Evolutionary conservation across 2,797 vertebrate genomes (phyloP).

Genomic region (Danio choprae): DNA sequence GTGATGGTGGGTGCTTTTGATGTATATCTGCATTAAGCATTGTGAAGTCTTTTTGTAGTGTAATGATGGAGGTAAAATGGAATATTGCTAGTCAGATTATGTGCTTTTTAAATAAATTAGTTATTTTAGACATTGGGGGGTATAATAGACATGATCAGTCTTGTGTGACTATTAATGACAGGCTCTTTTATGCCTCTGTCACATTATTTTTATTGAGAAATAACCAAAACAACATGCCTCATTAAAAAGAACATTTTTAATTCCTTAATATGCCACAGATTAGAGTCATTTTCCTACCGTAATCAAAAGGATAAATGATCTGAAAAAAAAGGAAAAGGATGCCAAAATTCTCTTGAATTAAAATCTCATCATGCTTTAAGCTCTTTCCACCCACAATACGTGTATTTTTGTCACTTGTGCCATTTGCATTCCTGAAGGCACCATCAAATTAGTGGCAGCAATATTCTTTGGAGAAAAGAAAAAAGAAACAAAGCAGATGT

Average conservation of each 20-base stretch:
- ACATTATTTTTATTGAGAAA: slow-evolving; percentile 52
- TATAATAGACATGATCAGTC: slow-evolving; percentile 47
- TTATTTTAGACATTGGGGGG: slow-evolving; percentile 31
- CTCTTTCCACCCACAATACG: slow-evolving; percentile 56
- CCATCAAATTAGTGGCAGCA: slow-evolving; percentile 51
- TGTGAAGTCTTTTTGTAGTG: neutral
- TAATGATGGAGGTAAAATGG: neutral
- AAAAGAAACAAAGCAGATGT: neutral
- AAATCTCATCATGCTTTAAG: slow-evolving; percentile 44
- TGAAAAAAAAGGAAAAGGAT: slow-evolving; percentile 47
- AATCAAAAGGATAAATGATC: slow-evolving; percentile 58
- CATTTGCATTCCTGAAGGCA: slow-evolving; percentile 57
- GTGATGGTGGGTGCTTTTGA: neutral
- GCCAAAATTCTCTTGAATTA: slow-evolving; percentile 40
- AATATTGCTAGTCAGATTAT: neutral
- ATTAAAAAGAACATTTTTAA: slow-evolving; percentile 57
- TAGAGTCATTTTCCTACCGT: slow-evolving; percentile 51
- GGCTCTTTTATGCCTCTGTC: slow-evolving; percentile 49
- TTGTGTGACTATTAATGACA: slow-evolving; percentile 53
- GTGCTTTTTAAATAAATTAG: neutral
- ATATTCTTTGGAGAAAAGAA: slow-evolving; percentile 43
- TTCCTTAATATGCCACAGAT: slow-evolving; percentile 47
- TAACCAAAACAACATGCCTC: slow-evolving; percentile 56
- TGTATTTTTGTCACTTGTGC: slow-evolving; percentile 59
- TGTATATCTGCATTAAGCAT: slow-evolving; percentile 1